These are phyloP conservation scores for Gorsachius goisagi DNA, from an alignment of 2,113 vertebrate genomes.

Conservation along the genomic window DNA sequence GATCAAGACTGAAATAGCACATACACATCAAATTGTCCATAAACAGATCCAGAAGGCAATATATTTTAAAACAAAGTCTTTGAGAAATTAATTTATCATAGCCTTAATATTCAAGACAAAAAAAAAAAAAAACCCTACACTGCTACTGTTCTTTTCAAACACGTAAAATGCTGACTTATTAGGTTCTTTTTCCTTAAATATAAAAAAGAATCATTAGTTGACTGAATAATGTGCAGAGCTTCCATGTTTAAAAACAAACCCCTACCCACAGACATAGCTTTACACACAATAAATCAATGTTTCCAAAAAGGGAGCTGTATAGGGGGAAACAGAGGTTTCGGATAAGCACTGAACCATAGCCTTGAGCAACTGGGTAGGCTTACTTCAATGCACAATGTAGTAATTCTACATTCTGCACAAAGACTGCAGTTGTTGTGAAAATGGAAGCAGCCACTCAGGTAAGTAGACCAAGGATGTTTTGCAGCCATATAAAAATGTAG, in stretches of 20 bases:
- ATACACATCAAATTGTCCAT: not conserved
- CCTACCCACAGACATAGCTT: not conserved
- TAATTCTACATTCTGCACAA: not conserved
- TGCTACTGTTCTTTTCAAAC: not conserved
- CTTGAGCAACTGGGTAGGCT: not conserved
- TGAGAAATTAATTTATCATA: not conserved
- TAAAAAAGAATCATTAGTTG: not conserved
- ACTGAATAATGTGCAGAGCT: not conserved
- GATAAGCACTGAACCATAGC: not conserved
- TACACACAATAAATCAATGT: not conserved
- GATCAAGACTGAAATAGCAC: not conserved
- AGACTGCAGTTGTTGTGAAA: not conserved
- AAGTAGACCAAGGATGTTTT: not conserved
- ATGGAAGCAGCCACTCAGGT: not conserved
- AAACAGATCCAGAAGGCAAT: not conserved
- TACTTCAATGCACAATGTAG: not conserved
- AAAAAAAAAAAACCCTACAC: not conserved
- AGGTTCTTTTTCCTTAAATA: not conserved
- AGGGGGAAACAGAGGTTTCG: not conserved
- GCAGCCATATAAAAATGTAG: not conserved
- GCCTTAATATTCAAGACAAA: not conserved
- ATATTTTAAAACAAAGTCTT: not conserved
- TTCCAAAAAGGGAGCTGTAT: not conserved
- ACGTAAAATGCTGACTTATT: not conserved
- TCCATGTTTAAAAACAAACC: not conserved